Evolutionary conservation across 2,888 invertebrate species (phyloP).

Genomic region (Scaeva pyrastri): DNA sequence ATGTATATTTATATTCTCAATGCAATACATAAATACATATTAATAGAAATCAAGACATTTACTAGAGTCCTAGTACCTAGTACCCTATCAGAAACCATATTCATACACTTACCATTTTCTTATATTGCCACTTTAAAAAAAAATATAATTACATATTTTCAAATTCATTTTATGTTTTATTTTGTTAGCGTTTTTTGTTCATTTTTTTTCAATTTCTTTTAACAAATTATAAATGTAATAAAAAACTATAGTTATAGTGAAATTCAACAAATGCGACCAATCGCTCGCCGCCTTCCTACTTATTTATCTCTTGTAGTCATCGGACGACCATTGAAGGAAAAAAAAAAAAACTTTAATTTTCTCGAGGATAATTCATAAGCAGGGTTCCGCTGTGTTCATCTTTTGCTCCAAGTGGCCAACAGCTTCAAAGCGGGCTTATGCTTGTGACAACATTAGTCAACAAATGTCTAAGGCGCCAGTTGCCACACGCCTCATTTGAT

Average conservation of each 20-base stretch:
- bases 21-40: too few species aligned
- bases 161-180: slow-evolving; percentile 10
- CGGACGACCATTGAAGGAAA: background rate
- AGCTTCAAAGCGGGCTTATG: slow-evolving; percentile 46
- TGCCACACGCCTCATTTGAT: slow-evolving; percentile 36
- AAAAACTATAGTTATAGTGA: slow-evolving; percentile 16
- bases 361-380: slow-evolving; percentile 1
- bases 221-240: slow-evolving; percentile 41
- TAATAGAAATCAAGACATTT: too few species aligned
- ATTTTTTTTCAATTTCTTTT: slow-evolving; percentile 19
- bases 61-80: too few species aligned
- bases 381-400: slow-evolving; percentile 33
- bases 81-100: too few species aligned
- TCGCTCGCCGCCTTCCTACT: slow-evolving; percentile 60
- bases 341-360: background rate
- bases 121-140: background rate
- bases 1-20: too few species aligned
- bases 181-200: slow-evolving; percentile 38
- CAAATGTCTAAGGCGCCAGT: slow-evolving; percentile 30
- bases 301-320: slow-evolving; percentile 32
- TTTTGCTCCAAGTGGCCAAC: slow-evolving; percentile 25
- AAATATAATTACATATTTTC: background rate
- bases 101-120: too few species aligned
- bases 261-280: slow-evolving; percentile 63
- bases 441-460: slow-evolving; percentile 39